phyloP scores from a whole-genome alignment of 2,888 invertebrate genomes.

The Polyommatus icarus region DNA sequence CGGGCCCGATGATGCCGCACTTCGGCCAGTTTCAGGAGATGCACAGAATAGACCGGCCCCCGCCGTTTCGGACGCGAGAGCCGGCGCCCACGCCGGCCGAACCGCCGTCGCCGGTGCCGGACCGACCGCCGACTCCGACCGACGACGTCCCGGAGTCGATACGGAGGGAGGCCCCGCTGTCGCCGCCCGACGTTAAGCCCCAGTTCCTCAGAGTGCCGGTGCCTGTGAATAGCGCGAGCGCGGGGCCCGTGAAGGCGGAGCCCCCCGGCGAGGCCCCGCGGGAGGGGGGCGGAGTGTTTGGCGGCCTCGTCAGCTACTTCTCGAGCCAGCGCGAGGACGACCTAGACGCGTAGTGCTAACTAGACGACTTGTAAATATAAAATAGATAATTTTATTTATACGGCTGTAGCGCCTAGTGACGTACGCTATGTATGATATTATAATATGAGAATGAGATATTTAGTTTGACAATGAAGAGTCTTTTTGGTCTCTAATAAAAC shows the following conservation, averaged over 20 bases:
- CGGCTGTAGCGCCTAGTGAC: constrained; percentile 43
- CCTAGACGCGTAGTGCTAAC: constrained; percentile 81
- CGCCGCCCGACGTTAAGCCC: constrained; percentile 43
- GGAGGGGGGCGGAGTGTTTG: constrained; percentile 88
- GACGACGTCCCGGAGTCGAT: constrained; percentile 7
- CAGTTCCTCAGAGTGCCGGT: constrained; percentile 41
- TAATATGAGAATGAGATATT: constrained; percentile 47
- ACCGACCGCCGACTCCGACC: not conserved
- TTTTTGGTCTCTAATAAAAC: constrained; percentile 75
- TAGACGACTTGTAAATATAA: constrained; percentile 52
- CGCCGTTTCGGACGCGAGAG: constrained; percentile 32
- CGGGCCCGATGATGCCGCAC: constrained; percentile 39
- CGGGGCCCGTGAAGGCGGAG: constrained; percentile 35
- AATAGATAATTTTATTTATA: constrained; percentile 63
- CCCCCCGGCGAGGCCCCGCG: constrained; percentile 51
- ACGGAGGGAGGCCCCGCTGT: constrained; percentile 34
- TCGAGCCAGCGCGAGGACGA: constrained; percentile 94
- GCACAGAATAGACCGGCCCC: constrained; percentile 46
- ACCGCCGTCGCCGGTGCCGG: constrained; percentile 35
- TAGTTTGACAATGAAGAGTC: constrained; percentile 60
- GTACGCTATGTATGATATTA: constrained; percentile 64
- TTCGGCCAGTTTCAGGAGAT: constrained; percentile 45
- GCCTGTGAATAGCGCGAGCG: constrained; percentile 37
- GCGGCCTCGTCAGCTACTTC: constrained; percentile 94
- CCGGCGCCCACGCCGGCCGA: constrained; percentile 33